Base-by-base conservation (phyloP, 2,888 invertebrate species). In the Spodoptera exigua region DNA sequence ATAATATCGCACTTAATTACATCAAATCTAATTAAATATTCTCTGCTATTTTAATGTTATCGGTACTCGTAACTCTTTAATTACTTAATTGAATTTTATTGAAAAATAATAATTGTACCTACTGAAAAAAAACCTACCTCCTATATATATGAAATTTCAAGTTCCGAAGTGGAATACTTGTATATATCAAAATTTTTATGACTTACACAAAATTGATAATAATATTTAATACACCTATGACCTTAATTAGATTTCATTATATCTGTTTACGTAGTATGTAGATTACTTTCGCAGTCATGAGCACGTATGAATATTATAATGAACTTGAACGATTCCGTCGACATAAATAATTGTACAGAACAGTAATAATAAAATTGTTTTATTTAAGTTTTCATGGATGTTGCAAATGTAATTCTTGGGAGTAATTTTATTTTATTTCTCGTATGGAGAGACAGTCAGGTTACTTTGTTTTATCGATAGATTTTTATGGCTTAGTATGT, bases 401-500 rank as follows among this genome's bases (percentile, higher is more conserved):
- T 27, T 27, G 27, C 27, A 5, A 27, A 27, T 9, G 27, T 7
- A 5, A 21, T 27, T 27, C 27, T 27, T 27, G 27, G 9, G 27
- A 27, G 9, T 27, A 27, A 27, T n/a, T n/a, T n/a, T n/a, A 27
- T 27, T 27, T 27, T 27, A 27, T 27, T 9, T 27, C 5, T 27
- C 27, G 27, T 27, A 27, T 27, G 27, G 27, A 13, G 14, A 62
- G n/a, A 10, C 43, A 47, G 18, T 44, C 32, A 34, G 12, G 36
- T 47, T 54, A 39, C 43, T 74, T 76, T 56, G 58, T 62, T 64
- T 74, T 71, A 76, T 78, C 67, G 63, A 77, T 80, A 73, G 70
- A 43, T 74, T 76, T 58, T 77, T 65, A 80, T 79, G 76, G 77
- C 71, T 76, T 59, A 68, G 66, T 71, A 71, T 76, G 76, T 80